phyloP scores from a whole-genome alignment of 1,140 invertebrate genomes.

The Choristoneura fumiferana region DNA sequence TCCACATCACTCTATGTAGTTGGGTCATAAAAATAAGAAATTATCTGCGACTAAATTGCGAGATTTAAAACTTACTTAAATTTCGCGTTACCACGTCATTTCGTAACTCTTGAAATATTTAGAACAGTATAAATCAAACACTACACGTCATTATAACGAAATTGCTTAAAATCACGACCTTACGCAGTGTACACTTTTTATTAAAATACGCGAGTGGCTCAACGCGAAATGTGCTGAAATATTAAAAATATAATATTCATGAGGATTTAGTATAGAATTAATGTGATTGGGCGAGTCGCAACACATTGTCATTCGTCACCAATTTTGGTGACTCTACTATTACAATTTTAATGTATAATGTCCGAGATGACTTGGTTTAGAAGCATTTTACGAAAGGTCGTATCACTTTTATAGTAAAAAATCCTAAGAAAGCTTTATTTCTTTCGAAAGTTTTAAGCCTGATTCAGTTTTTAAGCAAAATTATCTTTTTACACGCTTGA shows the following conservation, averaged over 20 bases:
- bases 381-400: too few species aligned
- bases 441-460: too few species aligned
- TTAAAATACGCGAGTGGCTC: too few species aligned
- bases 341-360: too few species aligned
- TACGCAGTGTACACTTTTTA: background rate
- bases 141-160: conserved; percentile 19
- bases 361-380: too few species aligned
- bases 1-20: background rate
- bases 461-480: too few species aligned
- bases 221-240: background rate
- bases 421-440: too few species aligned
- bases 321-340: too few species aligned
- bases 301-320: too few species aligned
- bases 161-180: conserved; percentile 17
- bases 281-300: background rate
- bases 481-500: too few species aligned
- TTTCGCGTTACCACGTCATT: background rate
- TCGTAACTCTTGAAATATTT: conserved; percentile 11
- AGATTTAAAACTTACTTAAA: background rate
- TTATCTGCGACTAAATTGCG: background rate
- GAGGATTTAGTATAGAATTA: background rate
- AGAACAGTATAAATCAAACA: conserved; percentile 25
- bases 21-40: background rate
- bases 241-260: background rate
- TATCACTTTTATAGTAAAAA: too few species aligned